These are phyloP conservation scores for Globicephala melas DNA, from an alignment of 2,113 vertebrate species.

Conservation along the genomic window DNA sequence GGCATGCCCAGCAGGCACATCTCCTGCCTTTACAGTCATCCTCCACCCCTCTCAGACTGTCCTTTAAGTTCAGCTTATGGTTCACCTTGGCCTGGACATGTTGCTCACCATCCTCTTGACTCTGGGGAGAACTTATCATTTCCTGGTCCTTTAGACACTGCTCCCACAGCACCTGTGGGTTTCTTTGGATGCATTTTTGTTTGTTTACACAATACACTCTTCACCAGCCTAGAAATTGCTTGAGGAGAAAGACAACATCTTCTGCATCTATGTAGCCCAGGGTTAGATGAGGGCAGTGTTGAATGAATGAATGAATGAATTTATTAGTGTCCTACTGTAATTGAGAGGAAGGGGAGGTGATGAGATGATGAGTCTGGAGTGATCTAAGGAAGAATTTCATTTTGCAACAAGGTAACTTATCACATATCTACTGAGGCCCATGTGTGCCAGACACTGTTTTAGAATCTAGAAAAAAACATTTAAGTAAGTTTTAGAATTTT, in stretches of 20 bases:
- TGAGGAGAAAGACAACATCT: background rate
- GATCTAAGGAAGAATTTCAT: background rate
- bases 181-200: background rate
- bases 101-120: background rate
- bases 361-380: no score
- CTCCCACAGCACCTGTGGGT: no score
- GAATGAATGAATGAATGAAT: background rate
- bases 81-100: background rate
- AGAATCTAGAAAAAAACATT: background rate
- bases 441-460: background rate
- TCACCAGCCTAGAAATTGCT: background rate
- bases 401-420: background rate
- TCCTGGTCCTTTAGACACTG: background rate
- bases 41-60: background rate
- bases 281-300: background rate
- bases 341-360: no score
- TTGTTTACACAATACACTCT: background rate
- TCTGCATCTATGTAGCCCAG: background rate
- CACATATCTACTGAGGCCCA: background rate
- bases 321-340: background rate
- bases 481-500: background rate
- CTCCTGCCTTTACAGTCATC: background rate
- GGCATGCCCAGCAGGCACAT: accelerated
- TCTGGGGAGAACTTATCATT: background rate
- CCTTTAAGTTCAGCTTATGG: background rate